Evolutionary conservation across 2,113 vertebrate species (phyloP).

Genomic region (Microtus oregoni): DNA sequence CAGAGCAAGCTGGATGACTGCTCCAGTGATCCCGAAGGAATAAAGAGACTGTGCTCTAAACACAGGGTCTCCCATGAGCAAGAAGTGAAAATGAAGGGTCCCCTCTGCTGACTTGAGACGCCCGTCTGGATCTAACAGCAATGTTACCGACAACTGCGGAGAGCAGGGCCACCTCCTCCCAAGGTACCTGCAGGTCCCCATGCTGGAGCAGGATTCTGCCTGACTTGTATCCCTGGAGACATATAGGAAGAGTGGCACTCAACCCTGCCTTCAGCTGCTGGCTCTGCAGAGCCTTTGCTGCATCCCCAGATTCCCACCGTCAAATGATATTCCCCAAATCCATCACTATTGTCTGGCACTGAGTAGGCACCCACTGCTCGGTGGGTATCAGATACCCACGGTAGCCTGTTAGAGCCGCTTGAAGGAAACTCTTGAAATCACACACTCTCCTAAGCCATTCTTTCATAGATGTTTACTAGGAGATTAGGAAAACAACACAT

Average conservation of each 20-base stretch:
- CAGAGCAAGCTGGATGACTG: neutral
- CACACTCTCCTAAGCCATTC: slow-evolving; percentile 12
- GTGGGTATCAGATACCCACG: slow-evolving; percentile 41
- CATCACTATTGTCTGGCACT: slow-evolving; percentile 63
- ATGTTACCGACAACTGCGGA: neutral
- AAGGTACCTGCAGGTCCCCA: neutral
- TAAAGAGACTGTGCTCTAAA: neutral
- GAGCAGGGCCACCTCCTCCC: neutral
- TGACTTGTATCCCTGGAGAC: slow-evolving; percentile 79
- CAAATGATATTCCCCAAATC: slow-evolving; percentile 65
- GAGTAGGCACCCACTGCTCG: neutral
- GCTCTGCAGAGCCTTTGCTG: slow-evolving; percentile 57
- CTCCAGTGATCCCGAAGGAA: slow-evolving; percentile 19
- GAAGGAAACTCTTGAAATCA: slow-evolving; percentile 46
- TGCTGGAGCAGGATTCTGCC: slow-evolving; percentile 70
- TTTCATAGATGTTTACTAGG: slow-evolving; percentile 66
- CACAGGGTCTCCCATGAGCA: neutral
- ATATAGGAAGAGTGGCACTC: slow-evolving; percentile 77
- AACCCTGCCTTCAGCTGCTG: slow-evolving; percentile 60
- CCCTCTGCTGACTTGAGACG: neutral
- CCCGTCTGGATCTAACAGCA: neutral
- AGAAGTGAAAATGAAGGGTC: neutral
- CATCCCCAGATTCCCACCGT: slow-evolving; percentile 46
- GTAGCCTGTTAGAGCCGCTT: slow-evolving; percentile 45
- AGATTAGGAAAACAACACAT: slow-evolving; percentile 70